These are phyloP conservation scores for Gallirallus australis DNA, from an alignment of 2,797 vertebrate species.

Conservation along the genomic window DNA sequence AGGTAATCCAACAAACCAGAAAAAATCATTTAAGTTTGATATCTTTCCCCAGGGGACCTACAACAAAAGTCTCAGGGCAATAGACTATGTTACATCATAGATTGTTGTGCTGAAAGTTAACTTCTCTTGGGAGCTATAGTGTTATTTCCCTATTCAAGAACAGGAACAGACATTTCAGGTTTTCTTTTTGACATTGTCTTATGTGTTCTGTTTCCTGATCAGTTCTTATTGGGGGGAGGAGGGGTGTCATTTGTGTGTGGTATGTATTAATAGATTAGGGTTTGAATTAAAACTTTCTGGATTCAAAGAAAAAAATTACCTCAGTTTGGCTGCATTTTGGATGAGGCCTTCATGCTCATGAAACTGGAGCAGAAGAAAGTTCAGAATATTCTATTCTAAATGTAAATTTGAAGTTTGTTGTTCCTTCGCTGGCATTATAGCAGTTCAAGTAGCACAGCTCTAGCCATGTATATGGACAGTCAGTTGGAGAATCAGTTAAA, in stretches of 20 bases:
- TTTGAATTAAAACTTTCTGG: neutral
- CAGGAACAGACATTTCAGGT: neutral
- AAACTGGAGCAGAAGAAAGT: neutral
- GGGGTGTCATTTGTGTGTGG: neutral
- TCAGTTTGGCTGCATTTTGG: neutral
- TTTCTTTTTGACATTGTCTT: neutral
- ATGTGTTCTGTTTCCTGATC: neutral
- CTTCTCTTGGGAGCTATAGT: neutral
- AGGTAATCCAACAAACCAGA: neutral
- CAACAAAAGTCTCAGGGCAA: neutral
- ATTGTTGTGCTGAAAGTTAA: neutral
- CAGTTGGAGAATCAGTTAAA: neutral
- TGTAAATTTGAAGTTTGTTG: neutral
- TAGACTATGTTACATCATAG: neutral
- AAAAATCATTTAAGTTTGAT: slow-evolving; percentile 1
- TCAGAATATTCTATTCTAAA: neutral
- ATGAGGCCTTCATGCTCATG: neutral
- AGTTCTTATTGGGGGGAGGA: neutral
- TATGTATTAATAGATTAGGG: neutral
- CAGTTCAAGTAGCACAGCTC: neutral
- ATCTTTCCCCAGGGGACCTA: neutral
- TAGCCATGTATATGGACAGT: neutral
- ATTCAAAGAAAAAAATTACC: neutral
- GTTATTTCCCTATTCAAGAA: neutral
- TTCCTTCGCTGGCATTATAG: neutral